A percentile compares a stretch with the other conserved stretches of the same genome.
Evolutionary conservation across 2,888 invertebrate genomes (phyloP).

Genomic region (Protodeltote pygarga): DNA sequence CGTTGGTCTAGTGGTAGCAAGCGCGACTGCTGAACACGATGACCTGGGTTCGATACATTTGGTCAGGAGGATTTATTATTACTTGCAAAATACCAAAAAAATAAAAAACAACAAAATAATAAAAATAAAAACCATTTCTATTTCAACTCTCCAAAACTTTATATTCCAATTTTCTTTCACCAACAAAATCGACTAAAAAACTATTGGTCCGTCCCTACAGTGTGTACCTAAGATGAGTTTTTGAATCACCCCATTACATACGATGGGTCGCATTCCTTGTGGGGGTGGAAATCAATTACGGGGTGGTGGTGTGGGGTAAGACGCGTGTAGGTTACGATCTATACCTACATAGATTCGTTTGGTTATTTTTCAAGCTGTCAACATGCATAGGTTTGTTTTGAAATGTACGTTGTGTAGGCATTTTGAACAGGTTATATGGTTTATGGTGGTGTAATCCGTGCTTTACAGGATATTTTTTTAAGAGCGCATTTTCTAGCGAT

Average conservation of each 20-base stretch:
- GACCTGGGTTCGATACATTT: no score
- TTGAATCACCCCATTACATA: slow-evolving; percentile 61
- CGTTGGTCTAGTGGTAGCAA: no score
- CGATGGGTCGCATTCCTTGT: slow-evolving; percentile 59
- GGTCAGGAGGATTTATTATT: no score
- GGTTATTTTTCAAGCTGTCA: slow-evolving; percentile 44
- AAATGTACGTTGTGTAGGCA: no score
- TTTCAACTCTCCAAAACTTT: not conserved
- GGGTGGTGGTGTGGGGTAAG: slow-evolving; percentile 39
- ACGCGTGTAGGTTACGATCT: slow-evolving; percentile 46
- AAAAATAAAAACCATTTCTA: not conserved
- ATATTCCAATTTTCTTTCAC: no score
- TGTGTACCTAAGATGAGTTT: slow-evolving; percentile 64
- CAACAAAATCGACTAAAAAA: slow-evolving; percentile 40
- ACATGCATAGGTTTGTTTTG: slow-evolving; percentile 2
- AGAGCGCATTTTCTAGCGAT: no score
- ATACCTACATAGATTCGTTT: slow-evolving; percentile 41
- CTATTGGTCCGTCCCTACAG: slow-evolving; percentile 37
- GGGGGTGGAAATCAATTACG: slow-evolving; percentile 69
- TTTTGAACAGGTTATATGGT: not conserved
- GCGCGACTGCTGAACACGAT: no score
- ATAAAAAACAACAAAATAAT: not conserved
- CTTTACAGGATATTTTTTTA: no score
- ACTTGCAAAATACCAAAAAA: not conserved
- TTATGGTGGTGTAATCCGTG: no score